Percentiles rank a stretch among this genome's conserved stretches.
phyloP scores from a whole-genome alignment of 2,888 invertebrate species.

The Lysandra coridon region DNA sequence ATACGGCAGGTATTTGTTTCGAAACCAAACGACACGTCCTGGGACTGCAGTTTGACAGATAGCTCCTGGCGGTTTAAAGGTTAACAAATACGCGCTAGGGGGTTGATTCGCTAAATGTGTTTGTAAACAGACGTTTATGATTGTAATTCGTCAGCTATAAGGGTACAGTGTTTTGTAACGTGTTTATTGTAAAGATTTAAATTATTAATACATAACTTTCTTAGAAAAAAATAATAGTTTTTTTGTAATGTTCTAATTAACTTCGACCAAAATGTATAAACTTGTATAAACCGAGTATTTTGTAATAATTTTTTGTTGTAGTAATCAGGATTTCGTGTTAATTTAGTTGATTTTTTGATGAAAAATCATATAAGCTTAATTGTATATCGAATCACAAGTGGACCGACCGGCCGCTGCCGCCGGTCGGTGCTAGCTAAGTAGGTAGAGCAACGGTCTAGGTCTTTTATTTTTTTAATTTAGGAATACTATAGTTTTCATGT shows the following conservation, averaged over 20 bases:
- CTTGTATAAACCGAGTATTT: constrained; percentile 61
- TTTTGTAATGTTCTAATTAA: constrained; percentile 48
- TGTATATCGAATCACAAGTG: constrained; percentile 32
- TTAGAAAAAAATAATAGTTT: constrained; percentile 55
- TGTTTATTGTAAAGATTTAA: constrained; percentile 64
- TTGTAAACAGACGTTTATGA: constrained; percentile 16
- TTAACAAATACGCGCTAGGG: constrained; percentile 8
- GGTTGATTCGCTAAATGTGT: constrained; percentile 20
- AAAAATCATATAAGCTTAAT: constrained; percentile 53
- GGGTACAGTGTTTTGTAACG: constrained; percentile 65
- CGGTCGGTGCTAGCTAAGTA: constrained; percentile 52
- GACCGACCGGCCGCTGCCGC: constrained; percentile 20
- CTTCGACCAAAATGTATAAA: constrained; percentile 57
- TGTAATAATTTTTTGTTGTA: constrained; percentile 52
- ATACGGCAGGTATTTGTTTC: background rate
- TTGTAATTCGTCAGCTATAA: constrained; percentile 52
- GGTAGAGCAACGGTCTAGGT: constrained; percentile 60
- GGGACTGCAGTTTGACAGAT: constrained; percentile 16
- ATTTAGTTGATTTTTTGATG: constrained; percentile 54
- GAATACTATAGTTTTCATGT: constrained; percentile 45
- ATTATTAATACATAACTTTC: constrained; percentile 58
- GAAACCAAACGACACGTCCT: background rate
- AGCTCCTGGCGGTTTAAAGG: constrained; percentile 5
- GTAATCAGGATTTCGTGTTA: constrained; percentile 55
- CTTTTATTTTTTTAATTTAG: constrained; percentile 59